A percentile compares a stretch with the other conserved stretches of the same genome.
Conservation (phyloP, 2,888 invertebrate genomes). For the Trachelus troglodyta region DNA sequence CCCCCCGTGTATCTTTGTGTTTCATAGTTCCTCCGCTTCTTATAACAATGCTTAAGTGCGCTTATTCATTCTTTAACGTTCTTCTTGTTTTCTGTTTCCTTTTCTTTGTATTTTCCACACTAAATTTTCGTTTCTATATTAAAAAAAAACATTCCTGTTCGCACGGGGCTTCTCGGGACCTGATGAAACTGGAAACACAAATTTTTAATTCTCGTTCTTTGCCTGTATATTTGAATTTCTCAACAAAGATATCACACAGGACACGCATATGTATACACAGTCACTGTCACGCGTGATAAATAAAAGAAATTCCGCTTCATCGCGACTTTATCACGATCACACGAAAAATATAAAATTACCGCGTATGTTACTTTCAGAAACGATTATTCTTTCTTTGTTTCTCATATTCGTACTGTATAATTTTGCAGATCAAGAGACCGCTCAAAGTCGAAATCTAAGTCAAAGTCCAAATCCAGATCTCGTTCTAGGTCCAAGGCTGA, state of each 20-base stretch:
- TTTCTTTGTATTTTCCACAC: neutral
- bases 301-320: neutral
- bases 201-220: neutral
- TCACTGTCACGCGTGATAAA: neutral
- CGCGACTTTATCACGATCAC: neutral
- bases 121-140: neutral
- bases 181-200: neutral
- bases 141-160: neutral
- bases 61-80: neutral
- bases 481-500: conserved; percentile 71
- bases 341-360: neutral
- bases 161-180: neutral
- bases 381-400: conserved; percentile 21
- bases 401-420: conserved; percentile 46
- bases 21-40: neutral
- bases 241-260: neutral
- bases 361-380: neutral
- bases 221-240: neutral
- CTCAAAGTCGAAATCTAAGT: conserved; percentile 75
- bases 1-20: neutral
- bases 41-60: neutral
- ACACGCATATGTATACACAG: neutral
- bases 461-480: conserved; percentile 74
- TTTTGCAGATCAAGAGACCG: conserved; percentile 73
- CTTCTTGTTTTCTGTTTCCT: neutral